Base-by-base conservation (phyloP, 2,797 vertebrate genomes). In the Mus spretus region DNA sequence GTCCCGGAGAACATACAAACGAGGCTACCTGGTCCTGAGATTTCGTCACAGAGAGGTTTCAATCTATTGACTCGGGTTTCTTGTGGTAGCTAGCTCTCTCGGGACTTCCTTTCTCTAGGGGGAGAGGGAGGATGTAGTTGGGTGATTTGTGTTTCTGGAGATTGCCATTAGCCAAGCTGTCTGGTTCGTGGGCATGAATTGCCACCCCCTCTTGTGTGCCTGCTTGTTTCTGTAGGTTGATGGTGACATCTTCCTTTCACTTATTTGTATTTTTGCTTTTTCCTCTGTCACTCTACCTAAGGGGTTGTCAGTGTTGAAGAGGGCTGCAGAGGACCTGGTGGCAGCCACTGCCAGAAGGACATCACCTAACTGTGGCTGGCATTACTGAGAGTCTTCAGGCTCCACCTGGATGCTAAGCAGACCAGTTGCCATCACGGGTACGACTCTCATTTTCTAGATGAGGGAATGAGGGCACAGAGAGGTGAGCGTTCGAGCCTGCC, bases 381-480 rank as follows among this genome's bases (percentile, higher is more conserved):
- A 20, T 40, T 10, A 26, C 37, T 0, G 14, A 86, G 93, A 79
- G 12, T 22, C 28, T 10, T 17, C n/a, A 17, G n/a, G 31, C 47
- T 82, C 59, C 28, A 24, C 65, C 80, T 47, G 4, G n/a, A 11
- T 17, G 89, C 61, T 44, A 4, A 57, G 55, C 22, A n/a, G 4
- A 37, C n/a, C 70, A 24, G 2, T 34, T 50, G 20, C 34, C 50
- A 3, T 40, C 19, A 5, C 37, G 2, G 37, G 37, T 22, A 44
- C 70, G 6, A 24, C 6, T 80, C 24, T 93, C 53, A n/a, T 44
- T 72, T 85, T 65, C 89, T 65, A 74, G 85, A 86, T 40, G 81
- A 89, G 77, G 84, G 95, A 44, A 85, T 83, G 26, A 83, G 34
- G 79, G 40, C 53, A n/a, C 28, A 47, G 47, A 74, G 34, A 74